phyloP scores from a whole-genome alignment of 2,113 vertebrate species.

The Zootoca vivipara region DNA sequence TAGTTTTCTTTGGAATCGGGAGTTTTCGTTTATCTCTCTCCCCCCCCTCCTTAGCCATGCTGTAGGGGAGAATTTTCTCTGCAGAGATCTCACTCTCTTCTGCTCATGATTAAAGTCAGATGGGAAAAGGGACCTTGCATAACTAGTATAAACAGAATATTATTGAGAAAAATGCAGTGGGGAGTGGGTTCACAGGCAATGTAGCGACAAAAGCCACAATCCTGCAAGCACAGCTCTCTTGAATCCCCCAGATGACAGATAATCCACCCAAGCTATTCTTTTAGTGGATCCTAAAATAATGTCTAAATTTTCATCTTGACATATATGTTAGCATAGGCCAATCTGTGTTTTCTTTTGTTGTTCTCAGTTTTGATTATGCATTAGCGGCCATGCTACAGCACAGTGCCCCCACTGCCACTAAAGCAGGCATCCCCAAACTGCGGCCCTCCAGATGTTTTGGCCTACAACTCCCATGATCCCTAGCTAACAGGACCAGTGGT shows the following conservation, averaged over 20 bases:
- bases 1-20: constrained; percentile 47
- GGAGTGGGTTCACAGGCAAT: neutral
- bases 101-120: constrained; percentile 6
- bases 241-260: neutral
- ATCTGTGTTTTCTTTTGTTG: too few species aligned
- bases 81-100: neutral
- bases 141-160: constrained; percentile 49
- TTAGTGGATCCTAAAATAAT: neutral
- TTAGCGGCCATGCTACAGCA: too few species aligned
- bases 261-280: neutral
- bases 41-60: constrained; percentile 22
- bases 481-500: too few species aligned
- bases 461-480: too few species aligned
- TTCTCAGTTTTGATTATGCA: too few species aligned
- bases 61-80: constrained; percentile 40
- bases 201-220: neutral
- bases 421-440: too few species aligned
- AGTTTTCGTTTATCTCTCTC: constrained; percentile 11
- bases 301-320: too few species aligned
- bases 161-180: constrained; percentile 12
- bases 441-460: too few species aligned
- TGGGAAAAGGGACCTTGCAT: constrained; percentile 10
- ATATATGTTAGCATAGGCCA: too few species aligned
- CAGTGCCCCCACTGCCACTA: neutral
- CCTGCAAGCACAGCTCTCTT: neutral